Base-by-base conservation (phyloP, 2,888 invertebrate genomes). In the Hydropsyche betteni region DNA sequence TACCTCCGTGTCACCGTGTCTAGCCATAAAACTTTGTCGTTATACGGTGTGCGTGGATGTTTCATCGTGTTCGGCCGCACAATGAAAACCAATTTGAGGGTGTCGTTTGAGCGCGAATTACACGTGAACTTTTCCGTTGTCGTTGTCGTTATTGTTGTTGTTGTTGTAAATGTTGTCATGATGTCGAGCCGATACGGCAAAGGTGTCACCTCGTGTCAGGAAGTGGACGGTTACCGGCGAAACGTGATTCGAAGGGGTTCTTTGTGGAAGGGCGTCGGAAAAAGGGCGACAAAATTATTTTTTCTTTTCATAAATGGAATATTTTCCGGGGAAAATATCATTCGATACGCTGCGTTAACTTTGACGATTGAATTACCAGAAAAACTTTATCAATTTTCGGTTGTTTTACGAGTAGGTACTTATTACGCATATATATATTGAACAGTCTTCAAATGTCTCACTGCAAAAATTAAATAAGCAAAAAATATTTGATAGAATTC, bases 191-290 rank as follows among this genome's bases (percentile, higher is more conserved):
- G 24, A 24, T 24, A 24, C 24, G 24, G 24, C 52, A 73, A 74
- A 76, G 78, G 78, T 76, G 78, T 78, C 78, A 74, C 78, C 78
- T 61, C 72, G 78, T 78, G 76, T 75, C 76, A 76, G 78, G 78
- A 78, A 78, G 76, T 75, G 75, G 70, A 74, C 68, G 14, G 74
- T 76, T 74, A 74, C 76, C 74, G 69, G 69, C 34, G 34, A 61
- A 7, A 55, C 36, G 61, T 7, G 24, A 24, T 10, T 10, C 44
- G 44, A 44, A 64, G 58, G 58, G 24, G 58, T 14, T 8, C 14
- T 58, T 12, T 36, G 64, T 24, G 61, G 53, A 8, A 10, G 51
- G 51, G 51, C 14, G 53, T 14, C 5, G 24, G 24, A 24, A 24
- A 16, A 53, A 24, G 58, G 58, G 8, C 24, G 58, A 58, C 14